Evolutionary conservation across 2,797 vertebrate genomes (phyloP), one percentile per base, ranked within the genome.

Genomic region (Acipenser oxyrinchus): DNA sequence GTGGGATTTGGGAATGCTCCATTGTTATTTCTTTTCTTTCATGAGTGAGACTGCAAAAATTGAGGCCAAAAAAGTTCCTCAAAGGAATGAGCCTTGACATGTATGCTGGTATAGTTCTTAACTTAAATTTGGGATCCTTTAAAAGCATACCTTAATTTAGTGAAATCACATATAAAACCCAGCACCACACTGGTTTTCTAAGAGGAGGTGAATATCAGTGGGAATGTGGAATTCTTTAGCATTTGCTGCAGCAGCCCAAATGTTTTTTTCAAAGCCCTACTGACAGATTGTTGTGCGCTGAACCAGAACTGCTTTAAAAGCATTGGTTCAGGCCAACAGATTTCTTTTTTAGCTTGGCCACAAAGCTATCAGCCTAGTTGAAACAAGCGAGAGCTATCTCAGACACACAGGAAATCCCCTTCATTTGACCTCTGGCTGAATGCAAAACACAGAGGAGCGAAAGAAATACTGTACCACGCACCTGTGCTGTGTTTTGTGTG

Each of bases 301-400:
- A n/a, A 60, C 59, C 59, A 60, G 15, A 60, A 18, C 11, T n/a
- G 52, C 52, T 55, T 55, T 55, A 55, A 10, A 55, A 55, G 52
- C 52, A 55, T 37, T 37, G 23, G 52, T 55, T 55, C 6, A 55
- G 52, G n/a, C 23, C 52, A 55, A n/a, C n/a, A 48, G 13, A 8
- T 62, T 62, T 62, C 11, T 8, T 62, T 62, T 62, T 62, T 23
- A 9, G 8, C 60, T 48, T 60, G 10, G 3, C 12, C 15, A 10
- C 3, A 60, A 60, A 18, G 60, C 13, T 62, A 37, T 18, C 18
- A 62, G 15, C 18, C 7, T 37, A 23, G 13, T 48, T 62, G 18
- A 62, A 62, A 18, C 48, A 48, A 12, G 52, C 9, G n/a, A 55
- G 60, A 18, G 60, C 60, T 37, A 23, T 48, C 60, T 4, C 60